Evolutionary conservation across 2,797 vertebrate species (phyloP), one percentile per base, ranked within the genome.

Genomic region (Gastrophryne carolinensis): DNA sequence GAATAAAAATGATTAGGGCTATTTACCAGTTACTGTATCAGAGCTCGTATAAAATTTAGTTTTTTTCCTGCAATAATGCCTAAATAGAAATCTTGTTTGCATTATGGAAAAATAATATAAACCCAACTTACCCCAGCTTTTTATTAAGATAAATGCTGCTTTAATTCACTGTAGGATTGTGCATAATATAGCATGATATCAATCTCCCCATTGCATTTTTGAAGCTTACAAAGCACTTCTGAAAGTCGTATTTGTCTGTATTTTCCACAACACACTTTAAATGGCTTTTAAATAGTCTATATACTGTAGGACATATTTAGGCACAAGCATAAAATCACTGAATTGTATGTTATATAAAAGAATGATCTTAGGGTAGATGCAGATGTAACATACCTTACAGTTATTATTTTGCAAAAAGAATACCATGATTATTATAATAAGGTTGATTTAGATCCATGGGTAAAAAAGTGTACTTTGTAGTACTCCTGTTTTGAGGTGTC

Each of bases 311-410:
- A 56, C 56, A 67, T 29, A 50, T 21, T 58, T 66, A 66, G 13
- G 23, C 26, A 69, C 3, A 23, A 70, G 60, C 66, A 77, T 65
- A 50, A 71, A n/a, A 54, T 15, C 66, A 76, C 65, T 24, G 19
- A 49, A 26, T 68, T 17, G 26, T 76, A 47, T 68, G 21, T 49
- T 27, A 62, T 32, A 13, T 54, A n/a, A n/a, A n/a, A n/a, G n/a
- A n/a, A n/a, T n/a, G n/a, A n/a, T n/a, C n/a, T n/a, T 34, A 10
- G 32, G 32, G 32, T 4, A 34, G 32, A 34, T 34, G 32, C 4
- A 34, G 4, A 34, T 34, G n/a, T n/a, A n/a, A n/a, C n/a, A n/a
- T n/a, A n/a, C n/a, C n/a, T n/a, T n/a, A n/a, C n/a, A n/a, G n/a
- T n/a, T n/a, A n/a, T n/a, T n/a, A n/a, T n/a, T n/a, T n/a, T n/a